A percentile compares a stretch with the other conserved stretches of the same genome.
Conservation (phyloP, 2,113 vertebrate species). For the Tautogolabrus adspersus region DNA sequence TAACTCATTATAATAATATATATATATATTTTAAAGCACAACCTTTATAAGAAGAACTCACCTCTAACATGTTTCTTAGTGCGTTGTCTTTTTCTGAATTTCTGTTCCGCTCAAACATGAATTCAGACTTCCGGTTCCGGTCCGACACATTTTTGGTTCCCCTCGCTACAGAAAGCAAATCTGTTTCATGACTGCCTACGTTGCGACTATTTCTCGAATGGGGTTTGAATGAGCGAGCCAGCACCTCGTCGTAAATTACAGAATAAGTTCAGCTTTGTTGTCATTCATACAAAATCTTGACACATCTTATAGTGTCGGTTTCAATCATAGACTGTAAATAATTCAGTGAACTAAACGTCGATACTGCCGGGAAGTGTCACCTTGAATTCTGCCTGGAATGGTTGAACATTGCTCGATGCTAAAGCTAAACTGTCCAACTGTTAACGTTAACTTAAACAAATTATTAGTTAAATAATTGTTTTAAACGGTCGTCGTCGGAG, state of each 20-base stretch:
- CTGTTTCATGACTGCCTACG: not conserved
- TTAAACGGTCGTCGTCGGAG: not conserved
- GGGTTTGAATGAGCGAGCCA: not conserved
- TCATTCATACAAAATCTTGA: rapidly evolving
- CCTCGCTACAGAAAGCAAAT: rapidly evolving
- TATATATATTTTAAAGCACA: too few species aligned
- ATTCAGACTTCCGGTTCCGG: slow-evolving; percentile 56
- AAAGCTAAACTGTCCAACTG: not conserved
- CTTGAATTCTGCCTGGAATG: slow-evolving; percentile 52
- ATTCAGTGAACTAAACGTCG: not conserved
- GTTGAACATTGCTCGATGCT: not conserved
- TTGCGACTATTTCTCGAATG: too few species aligned
- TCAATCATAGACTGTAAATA: too few species aligned
- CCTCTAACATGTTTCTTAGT: not conserved
- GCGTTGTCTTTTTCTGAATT: not conserved
- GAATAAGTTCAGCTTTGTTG: not conserved
- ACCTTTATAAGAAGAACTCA: not conserved
- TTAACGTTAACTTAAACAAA: too few species aligned
- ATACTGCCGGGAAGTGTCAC: slow-evolving; percentile 52
- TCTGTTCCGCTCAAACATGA: not conserved
- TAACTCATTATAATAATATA: not conserved
- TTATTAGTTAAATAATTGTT: rapidly evolving
- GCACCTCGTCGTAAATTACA: too few species aligned
- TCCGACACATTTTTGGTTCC: slow-evolving; percentile 17
- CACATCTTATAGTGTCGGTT: not conserved